A percentile compares a stretch with the other conserved stretches of the same genome.
Evolutionary conservation across 2,888 invertebrate genomes (phyloP).

Genomic region (Orchestes rusci): DNA sequence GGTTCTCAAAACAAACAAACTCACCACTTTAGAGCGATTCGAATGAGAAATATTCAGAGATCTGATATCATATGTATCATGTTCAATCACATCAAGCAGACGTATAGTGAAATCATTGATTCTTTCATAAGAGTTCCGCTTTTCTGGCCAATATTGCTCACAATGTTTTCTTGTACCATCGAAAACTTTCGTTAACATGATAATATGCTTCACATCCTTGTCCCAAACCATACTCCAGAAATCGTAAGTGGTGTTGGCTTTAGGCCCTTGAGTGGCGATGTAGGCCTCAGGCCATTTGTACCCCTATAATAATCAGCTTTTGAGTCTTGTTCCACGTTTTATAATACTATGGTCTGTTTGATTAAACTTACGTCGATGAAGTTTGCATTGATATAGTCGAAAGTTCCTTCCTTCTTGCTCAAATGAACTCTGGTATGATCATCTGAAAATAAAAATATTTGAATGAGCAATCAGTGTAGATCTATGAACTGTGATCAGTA

Average conservation of each 20-base stretch:
- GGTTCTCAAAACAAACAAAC: too few relatives aligned
- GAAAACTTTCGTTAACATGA: conserved; percentile 50
- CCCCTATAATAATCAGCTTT: too few relatives aligned
- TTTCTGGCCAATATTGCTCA: conserved; percentile 5
- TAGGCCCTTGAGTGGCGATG: conserved; percentile 42
- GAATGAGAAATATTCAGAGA: neutral
- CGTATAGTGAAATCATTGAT: too few relatives aligned
- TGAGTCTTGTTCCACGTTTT: too few relatives aligned
- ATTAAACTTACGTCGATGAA: conserved; percentile 43
- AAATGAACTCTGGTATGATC: conserved; percentile 45
- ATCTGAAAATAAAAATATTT: conserved; percentile 16
- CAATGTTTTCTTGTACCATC: too few relatives aligned
- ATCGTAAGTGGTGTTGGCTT: conserved; percentile 36
- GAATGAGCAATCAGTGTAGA: neutral
- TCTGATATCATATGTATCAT: conserved; percentile 39
- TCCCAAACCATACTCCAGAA: conserved; percentile 46
- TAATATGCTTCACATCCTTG: conserved; percentile 44
- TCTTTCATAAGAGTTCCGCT: too few relatives aligned
- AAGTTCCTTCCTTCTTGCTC: conserved; percentile 40
- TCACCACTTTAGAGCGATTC: too few relatives aligned
- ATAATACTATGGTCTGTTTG: neutral
- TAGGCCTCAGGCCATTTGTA: conserved; percentile 36
- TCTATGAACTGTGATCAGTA: neutral
- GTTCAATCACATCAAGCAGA: conserved; percentile 44
- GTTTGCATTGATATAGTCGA: conserved; percentile 50